Conservation (phyloP, 2,888 invertebrate genomes). For the Calliscelio sp. region DNA sequence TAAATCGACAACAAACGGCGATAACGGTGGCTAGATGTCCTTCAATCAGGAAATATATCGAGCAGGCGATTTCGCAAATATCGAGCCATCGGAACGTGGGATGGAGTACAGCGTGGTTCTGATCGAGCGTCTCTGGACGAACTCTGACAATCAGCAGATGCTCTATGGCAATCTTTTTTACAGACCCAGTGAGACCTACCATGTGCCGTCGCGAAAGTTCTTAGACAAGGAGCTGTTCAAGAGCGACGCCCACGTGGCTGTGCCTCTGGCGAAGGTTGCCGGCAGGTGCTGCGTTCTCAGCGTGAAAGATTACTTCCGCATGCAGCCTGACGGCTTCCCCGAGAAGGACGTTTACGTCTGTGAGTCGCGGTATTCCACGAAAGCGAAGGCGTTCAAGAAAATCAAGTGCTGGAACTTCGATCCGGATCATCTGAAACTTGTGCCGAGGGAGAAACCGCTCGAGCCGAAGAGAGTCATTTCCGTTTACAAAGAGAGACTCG, state of each 20-base stretch:
- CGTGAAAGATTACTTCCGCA: constrained; percentile 97
- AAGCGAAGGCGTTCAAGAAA: constrained; percentile 96
- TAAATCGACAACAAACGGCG: constrained; percentile 82
- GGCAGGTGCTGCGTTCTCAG: constrained; percentile 97
- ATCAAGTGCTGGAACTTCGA: constrained; percentile 93
- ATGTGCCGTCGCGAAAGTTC: constrained; percentile 97
- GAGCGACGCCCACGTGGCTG: constrained; percentile 94
- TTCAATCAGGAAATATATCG: constrained; percentile 92
- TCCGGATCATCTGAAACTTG: constrained; percentile 89
- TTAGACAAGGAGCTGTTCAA: constrained; percentile 98
- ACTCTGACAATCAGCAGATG: constrained; percentile 93
- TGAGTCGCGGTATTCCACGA: constrained; percentile 97
- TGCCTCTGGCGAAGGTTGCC: constrained; percentile 93
- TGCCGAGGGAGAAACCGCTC: constrained; percentile 90
- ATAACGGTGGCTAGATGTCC: constrained; percentile 89
- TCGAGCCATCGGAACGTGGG: constrained; percentile 89
- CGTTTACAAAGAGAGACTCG: constrained; percentile 95
- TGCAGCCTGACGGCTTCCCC: constrained; percentile 93
- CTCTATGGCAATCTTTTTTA: constrained; percentile 96
- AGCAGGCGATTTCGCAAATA: constrained; percentile 97
- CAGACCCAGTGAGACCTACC: constrained; percentile 98
- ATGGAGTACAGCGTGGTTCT: constrained; percentile 93
- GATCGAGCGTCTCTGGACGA: constrained; percentile 96
- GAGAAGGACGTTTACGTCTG: constrained; percentile 99
- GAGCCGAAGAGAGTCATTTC: constrained; percentile 96